phyloP scores from a whole-genome alignment of 2,888 invertebrate genomes.

The Malthinus seriepunctatus region DNA sequence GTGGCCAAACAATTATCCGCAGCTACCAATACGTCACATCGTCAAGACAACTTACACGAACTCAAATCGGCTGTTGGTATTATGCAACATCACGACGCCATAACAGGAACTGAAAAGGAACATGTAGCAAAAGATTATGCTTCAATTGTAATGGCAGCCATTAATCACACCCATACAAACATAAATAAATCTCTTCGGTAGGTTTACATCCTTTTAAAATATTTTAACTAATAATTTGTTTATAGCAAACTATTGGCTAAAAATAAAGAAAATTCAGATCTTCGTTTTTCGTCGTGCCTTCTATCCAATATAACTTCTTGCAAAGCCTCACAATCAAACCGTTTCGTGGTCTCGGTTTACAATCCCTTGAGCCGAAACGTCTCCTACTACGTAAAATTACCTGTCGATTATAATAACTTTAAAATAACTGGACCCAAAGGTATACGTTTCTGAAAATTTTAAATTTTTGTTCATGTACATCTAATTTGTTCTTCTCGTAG shows the following conservation, averaged over 20 bases:
- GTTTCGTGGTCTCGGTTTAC: slow-evolving; percentile 64
- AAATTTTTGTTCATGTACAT: slow-evolving; percentile 82
- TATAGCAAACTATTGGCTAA: slow-evolving; percentile 13
- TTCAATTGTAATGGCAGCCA: slow-evolving; percentile 67
- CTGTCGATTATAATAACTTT: slow-evolving; percentile 50
- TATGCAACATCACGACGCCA: slow-evolving; percentile 90
- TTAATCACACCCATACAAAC: slow-evolving; percentile 56
- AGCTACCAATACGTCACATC: slow-evolving; percentile 55
- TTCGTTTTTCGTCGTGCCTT: slow-evolving; percentile 57
- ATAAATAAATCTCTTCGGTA: slow-evolving; percentile 12
- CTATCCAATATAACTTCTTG: slow-evolving; percentile 67
- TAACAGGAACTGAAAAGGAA: slow-evolving; percentile 84
- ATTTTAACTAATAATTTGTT: background rate
- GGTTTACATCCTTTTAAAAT: slow-evolving; percentile 43
- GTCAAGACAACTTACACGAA: slow-evolving; percentile 47
- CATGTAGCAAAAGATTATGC: slow-evolving; percentile 87
- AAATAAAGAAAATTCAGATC: slow-evolving; percentile 2
- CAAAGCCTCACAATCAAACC: slow-evolving; percentile 55
- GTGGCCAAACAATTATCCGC: slow-evolving; percentile 70
- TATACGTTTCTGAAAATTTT: background rate
- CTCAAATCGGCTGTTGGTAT: slow-evolving; percentile 75
- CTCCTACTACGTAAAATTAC: slow-evolving; percentile 59
- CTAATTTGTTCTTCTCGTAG: slow-evolving; percentile 43
- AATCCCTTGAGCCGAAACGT: slow-evolving; percentile 64
- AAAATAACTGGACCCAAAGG: slow-evolving; percentile 26